A percentile compares a stretch with the other conserved stretches of the same genome.
Conservation (phyloP, 2,113 vertebrate genomes). For the Lepus europaeus region DNA sequence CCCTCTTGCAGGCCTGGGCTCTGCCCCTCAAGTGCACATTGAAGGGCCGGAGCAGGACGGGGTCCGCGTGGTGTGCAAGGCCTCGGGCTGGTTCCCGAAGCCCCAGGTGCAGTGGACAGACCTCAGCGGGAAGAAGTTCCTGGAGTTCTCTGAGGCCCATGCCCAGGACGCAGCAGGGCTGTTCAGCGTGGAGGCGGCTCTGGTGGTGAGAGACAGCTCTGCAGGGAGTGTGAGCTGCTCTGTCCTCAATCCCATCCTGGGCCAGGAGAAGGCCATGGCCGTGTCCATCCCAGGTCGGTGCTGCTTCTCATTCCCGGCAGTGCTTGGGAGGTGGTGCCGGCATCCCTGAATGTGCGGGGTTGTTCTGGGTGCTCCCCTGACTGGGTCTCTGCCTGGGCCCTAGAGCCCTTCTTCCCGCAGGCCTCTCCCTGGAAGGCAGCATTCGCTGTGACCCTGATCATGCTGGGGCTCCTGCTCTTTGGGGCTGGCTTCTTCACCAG, state of each 20-base stretch:
- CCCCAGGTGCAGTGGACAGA: too few relatives aligned
- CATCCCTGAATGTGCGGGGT: too few relatives aligned
- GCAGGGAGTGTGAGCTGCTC: constrained; percentile 53
- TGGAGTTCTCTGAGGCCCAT: too few relatives aligned
- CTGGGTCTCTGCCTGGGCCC: not conserved
- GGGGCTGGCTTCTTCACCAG: not conserved
- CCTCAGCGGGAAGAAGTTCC: too few relatives aligned
- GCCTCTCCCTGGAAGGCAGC: not conserved
- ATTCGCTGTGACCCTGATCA: fast-evolving
- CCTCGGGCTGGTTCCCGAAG: constrained; percentile 44
- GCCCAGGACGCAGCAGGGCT: too few relatives aligned
- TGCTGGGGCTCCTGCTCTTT: not conserved
- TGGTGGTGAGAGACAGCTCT: constrained; percentile 47
- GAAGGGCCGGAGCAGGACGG: constrained; percentile 24
- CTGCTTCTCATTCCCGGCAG: fast-evolving
- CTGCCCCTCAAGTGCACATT: constrained; percentile 9
- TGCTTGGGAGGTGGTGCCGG: fast-evolving
- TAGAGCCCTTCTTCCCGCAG: constrained; percentile 68
- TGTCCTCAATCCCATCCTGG: constrained; percentile 26
- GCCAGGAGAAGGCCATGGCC: constrained; percentile 18
- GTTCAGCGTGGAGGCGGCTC: too few relatives aligned
- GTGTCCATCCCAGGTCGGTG: constrained; percentile 49
- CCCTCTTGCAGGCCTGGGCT: not conserved
- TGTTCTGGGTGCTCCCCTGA: not conserved
- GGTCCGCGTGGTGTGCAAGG: not conserved